Conservation (phyloP, 2,797 vertebrate genomes). For the Coendou prehensilis region DNA sequence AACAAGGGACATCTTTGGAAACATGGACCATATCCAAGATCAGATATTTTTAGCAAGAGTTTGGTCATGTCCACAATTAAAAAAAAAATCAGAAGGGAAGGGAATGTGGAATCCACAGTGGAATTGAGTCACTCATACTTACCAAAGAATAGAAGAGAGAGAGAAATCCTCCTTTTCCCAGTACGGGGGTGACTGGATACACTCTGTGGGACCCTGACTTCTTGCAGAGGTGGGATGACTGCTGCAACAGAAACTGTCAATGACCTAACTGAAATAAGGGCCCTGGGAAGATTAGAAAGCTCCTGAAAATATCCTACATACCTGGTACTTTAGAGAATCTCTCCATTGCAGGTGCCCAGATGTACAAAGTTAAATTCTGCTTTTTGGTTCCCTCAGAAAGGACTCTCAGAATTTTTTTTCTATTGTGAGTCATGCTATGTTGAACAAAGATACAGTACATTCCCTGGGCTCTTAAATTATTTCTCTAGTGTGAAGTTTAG, state of each 20-base stretch:
- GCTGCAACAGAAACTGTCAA: not conserved
- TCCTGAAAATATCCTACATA: not conserved
- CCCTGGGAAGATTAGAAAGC: not conserved
- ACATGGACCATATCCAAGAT: not conserved
- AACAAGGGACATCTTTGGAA: constrained; percentile 8
- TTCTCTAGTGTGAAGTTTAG: not conserved
- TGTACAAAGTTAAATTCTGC: not conserved
- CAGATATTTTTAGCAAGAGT: constrained; percentile 11
- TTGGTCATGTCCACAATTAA: not conserved
- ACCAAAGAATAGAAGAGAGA: not conserved
- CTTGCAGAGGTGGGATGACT: not conserved
- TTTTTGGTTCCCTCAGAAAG: not conserved
- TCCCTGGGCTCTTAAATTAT: not conserved
- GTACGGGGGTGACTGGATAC: not conserved
- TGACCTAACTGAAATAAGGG: not conserved
- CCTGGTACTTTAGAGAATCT: not conserved
- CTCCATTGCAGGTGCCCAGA: not conserved
- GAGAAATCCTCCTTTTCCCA: not conserved
- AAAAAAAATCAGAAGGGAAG: not conserved
- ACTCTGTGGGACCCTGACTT: not conserved
- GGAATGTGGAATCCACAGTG: not conserved
- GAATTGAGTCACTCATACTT: not conserved
- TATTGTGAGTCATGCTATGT: not conserved
- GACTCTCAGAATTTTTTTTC: not conserved
- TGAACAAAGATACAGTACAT: not conserved